phyloP scores from a whole-genome alignment of 2,113 vertebrate species.

The Triplophysa siluroides region DNA sequence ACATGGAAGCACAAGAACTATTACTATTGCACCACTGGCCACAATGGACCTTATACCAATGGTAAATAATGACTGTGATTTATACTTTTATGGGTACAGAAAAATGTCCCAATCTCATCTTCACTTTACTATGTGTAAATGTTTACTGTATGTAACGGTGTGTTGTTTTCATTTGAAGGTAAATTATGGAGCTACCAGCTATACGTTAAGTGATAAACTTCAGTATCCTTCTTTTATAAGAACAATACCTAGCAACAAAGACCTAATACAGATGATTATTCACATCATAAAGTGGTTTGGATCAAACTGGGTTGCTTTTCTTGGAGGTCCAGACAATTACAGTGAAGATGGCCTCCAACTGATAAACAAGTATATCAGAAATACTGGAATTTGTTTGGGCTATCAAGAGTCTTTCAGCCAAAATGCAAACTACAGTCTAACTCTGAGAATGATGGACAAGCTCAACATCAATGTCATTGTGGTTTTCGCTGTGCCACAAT shows the following conservation, averaged over 20 bases:
- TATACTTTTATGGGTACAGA: background rate
- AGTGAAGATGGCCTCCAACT: constrained; percentile 63
- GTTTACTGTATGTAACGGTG: too few relatives aligned
- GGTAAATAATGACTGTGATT: constrained; percentile 64
- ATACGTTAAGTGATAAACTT: constrained; percentile 66
- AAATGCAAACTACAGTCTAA: constrained; percentile 26
- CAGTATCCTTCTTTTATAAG: constrained; percentile 80
- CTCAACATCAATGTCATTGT: constrained; percentile 66
- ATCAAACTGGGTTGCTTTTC: constrained; percentile 83
- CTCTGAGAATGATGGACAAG: constrained; percentile 62
- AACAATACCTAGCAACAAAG: constrained; percentile 74
- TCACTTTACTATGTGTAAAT: background rate
- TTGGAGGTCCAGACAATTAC: constrained; percentile 69
- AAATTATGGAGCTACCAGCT: constrained; percentile 75
- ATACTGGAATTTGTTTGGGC: constrained; percentile 70
- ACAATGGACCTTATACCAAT: constrained; percentile 74
- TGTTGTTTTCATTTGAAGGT: constrained; percentile 67
- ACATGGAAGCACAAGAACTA: constrained; percentile 55
- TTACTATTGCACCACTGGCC: constrained; percentile 71
- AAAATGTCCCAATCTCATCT: too few relatives aligned
- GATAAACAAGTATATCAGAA: constrained; percentile 60
- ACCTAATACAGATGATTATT: constrained; percentile 73
- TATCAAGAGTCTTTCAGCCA: constrained; percentile 61
- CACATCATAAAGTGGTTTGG: constrained; percentile 71
- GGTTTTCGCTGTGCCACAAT: constrained; percentile 49